Base-by-base conservation (phyloP, 2,888 invertebrate species). In the Acleris sparsana region DNA sequence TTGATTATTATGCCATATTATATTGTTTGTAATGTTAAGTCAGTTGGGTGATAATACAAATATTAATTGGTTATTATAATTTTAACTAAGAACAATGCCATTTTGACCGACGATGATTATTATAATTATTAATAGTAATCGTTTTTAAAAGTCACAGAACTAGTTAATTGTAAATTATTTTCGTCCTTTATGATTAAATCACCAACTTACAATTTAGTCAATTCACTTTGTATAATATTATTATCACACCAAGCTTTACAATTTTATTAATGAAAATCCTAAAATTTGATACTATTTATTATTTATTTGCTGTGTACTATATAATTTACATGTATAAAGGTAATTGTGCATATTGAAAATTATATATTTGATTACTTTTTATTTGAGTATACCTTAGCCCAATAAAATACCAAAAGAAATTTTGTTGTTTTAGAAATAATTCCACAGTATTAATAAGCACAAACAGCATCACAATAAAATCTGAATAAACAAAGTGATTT, bases 291-390 rank as follows among this genome's bases (percentile, higher is more conserved):
- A 88, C 87, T 91, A 89, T 91, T 91, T 92, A 92, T 91, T 92
- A 90, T 92, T 92, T 92, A 88, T 92, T 92, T 89, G 89, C 89
- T 91, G 87, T 93, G 89, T 92, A 89, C 90, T 88, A 89, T 92
- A 92, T 92, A 90, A 89, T 89, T 92, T 91, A 89, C 91, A 89
- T 92, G 92, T 92, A 89, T 90, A 90, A 92, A 92, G 88, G 83
- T 92, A 89, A 91, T 86, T 92, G 91, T 91, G 92, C 92, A 91
- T 92, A 92, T 91, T 88, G 86, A 91, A 89, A 88, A 85, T 84
- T 89, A 89, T 91, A 90, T 90, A 91, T 89, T 90, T 90, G 87
- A 89, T 80, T 86, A 89, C 85, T 87, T 89, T 88, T 90, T 89
- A 89, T 91, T 92, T 89, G 83, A 88, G 82, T 84, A 85, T 87